phyloP scores from a whole-genome alignment of 2,888 invertebrate species.

The Meghimatium bilineatum region DNA sequence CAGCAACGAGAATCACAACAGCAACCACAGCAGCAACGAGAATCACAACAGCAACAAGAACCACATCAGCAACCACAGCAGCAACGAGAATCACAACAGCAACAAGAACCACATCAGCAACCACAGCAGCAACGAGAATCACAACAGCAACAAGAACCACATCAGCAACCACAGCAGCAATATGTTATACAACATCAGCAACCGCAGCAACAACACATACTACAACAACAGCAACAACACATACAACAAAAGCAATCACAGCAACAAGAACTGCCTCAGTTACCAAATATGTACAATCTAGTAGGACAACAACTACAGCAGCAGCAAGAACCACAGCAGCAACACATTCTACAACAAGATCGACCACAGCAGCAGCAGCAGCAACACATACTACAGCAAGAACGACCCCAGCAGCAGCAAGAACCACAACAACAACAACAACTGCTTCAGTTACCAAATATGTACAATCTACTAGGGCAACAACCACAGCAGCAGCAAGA shows the following conservation, averaged over 20 bases:
- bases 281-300: not conserved
- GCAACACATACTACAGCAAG: not conserved
- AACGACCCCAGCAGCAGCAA: not conserved
- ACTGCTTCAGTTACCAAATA: not conserved
- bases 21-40: not conserved
- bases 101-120: not conserved
- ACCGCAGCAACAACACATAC: not conserved
- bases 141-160: not conserved
- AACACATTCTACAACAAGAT: not conserved
- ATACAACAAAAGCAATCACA: conserved; percentile 1
- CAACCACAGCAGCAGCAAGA: not conserved
- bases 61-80: not conserved
- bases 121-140: not conserved
- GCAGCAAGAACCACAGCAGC: not conserved
- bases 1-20: not conserved
- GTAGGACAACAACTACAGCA: not conserved
- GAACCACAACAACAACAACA: not conserved
- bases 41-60: not conserved
- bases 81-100: no score
- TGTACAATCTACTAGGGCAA: not conserved
- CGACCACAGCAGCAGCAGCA: not conserved
- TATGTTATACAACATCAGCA: no score
- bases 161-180: no score
- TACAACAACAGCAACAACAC: not conserved
- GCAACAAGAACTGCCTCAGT: not conserved